A percentile compares a stretch with the other conserved stretches of the same genome.
phyloP scores from a whole-genome alignment of 2,888 invertebrate genomes.

The Blastobasis adustella region DNA sequence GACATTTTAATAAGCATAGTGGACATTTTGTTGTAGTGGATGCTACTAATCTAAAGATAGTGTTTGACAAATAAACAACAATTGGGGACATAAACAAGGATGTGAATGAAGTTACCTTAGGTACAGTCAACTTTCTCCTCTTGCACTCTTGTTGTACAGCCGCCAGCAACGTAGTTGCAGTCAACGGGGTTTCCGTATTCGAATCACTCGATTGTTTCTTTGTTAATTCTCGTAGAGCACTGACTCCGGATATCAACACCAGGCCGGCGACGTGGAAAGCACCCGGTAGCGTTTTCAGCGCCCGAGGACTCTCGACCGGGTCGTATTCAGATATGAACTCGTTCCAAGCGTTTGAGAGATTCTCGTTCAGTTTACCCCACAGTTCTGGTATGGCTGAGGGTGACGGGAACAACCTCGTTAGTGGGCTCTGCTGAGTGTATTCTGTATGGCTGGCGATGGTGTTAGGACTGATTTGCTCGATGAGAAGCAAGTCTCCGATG shows the following conservation, averaged over 20 bases:
- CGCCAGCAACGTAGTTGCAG: slow-evolving; percentile 57
- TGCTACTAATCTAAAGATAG: too few species aligned
- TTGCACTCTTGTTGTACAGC: slow-evolving; percentile 54
- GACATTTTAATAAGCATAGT: too few species aligned
- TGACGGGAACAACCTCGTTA: slow-evolving; percentile 71
- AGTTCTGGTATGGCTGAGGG: slow-evolving; percentile 79
- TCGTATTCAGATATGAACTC: slow-evolving; percentile 86
- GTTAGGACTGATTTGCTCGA: slow-evolving; percentile 61
- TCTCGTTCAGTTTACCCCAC: slow-evolving; percentile 79
- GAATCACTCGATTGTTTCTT: slow-evolving; percentile 50
- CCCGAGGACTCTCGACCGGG: slow-evolving; percentile 81
- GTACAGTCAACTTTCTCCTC: slow-evolving; percentile 52
- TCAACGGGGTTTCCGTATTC: slow-evolving; percentile 49
- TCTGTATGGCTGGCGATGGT: slow-evolving; percentile 39
- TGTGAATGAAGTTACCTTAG: slow-evolving; percentile 36
- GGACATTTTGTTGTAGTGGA: too few species aligned
- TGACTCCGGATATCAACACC: slow-evolving; percentile 77
- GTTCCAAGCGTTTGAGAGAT: slow-evolving; percentile 84
- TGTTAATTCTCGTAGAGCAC: slow-evolving; percentile 76
- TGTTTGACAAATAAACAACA: too few species aligned
- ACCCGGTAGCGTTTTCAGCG: slow-evolving; percentile 75
- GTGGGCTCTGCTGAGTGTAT: slow-evolving; percentile 54
- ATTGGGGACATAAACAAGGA: too few species aligned
- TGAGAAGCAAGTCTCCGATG: slow-evolving; percentile 82
- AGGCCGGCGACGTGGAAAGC: slow-evolving; percentile 77